Base-by-base conservation (phyloP, 2,113 vertebrate species). In the Crotalus horridus region DNA sequence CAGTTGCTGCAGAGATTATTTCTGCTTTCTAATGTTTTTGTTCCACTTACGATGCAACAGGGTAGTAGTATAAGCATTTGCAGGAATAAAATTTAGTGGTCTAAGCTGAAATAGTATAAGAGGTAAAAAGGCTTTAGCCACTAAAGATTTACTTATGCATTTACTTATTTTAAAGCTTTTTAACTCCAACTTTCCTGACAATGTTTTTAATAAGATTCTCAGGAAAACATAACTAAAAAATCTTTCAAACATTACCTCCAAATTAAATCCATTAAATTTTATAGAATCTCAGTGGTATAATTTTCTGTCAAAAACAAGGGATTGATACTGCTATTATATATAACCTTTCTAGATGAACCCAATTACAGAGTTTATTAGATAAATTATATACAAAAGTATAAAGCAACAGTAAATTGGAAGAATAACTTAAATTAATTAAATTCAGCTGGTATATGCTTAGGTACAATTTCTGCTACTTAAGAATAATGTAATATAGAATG, bases 11-110 rank as follows among this genome's bases (percentile, higher is more conserved):
- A 61, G 90, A 53, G 91, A 93, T 12, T 0, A 0, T 24, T 92
- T 90, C 59, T 90, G 4, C 55, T 29, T 92, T 87, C 74, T 64
- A 55, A 0, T 0, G 9, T 48, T 0, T 0, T 53, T 89, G 48
- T 12, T 81, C 29, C 51, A 26, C 10, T 29, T 53, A 85, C 6
- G 91, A 11, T 48, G 64, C 23, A 86, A 89, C 0, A 74, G 90
- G 91, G 43, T 91, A 93, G 93, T 6, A 1, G 58, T 92, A 91
- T 90, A 88, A 69, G 90, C 94, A 93, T 21, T 23, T 85, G 21
- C 0, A 0, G 23, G 12, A 23, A 54, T 7, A 59, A 43, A 0
- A 12, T 21, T 46, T 90, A 95, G 10, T 0, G 85, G 0, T 54
- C 89, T 1, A 0, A 92, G 86, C 55, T 1, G 15, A 0, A 1